Evolutionary conservation across 2,797 vertebrate species (phyloP), one percentile per base, ranked within the genome.

Genomic region (Hylomyscus alleni): DNA sequence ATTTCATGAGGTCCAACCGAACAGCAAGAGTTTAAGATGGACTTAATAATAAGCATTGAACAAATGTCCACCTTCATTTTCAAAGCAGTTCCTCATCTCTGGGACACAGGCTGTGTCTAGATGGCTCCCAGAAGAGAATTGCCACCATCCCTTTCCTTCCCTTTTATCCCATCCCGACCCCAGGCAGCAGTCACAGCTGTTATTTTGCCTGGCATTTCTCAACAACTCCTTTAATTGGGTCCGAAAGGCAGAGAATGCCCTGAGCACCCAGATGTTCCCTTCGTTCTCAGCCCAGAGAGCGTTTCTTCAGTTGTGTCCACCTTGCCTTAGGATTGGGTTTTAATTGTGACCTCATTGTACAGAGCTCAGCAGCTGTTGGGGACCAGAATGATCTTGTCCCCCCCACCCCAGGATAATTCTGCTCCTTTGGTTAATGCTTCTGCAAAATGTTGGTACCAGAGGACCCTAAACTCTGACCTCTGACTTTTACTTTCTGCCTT

Each of bases 31-130:
- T 73, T 93, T 58, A 52, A 47, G 58, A 77, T 91, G 40, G 54
- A 6, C 54, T 94, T 76, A 69, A 31, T 95, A 14, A 94, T 80
- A 56, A 15, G 34, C 80, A 52, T 40, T 89, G 60, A 87, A 82
- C 65, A 69, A 75, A 50, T 50, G 40, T 50, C 47, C 73, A 67
- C 47, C 58, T 78, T 92, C 40, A 84, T 87, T 90, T 88, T 13
- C 56, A 82, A 86, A 60, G 31, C 17, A 1, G 47, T 85, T 78
- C 34, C 84, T 90, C 62, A 56, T 92, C 40, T 78, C 83, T 34
- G 91, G 83, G 50, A 72, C n/a, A 11, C 15, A 26, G 37, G 84
- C 60, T 85, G 73, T 85, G 78, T 91, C n/a, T 54, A 52, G 22
- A 26, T 56, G 37, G 3, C 47, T 85, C 13, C 40, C 12, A 7